Base-by-base conservation (phyloP, 2,797 vertebrate species). In the Eleutherodactylus coqui region DNA sequence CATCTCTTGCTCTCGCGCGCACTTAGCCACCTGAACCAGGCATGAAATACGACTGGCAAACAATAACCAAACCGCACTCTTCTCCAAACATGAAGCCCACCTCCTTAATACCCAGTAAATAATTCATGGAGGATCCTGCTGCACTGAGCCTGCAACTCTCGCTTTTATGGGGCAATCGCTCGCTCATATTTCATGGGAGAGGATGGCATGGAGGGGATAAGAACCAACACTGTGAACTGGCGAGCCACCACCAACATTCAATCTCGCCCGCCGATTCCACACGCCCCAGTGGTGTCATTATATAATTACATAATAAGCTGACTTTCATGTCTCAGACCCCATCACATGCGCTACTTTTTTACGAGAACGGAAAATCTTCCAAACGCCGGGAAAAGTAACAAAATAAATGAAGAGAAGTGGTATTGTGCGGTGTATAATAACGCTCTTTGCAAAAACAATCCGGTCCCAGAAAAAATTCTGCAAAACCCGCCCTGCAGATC, bases 21-120 rank as follows among this genome's bases (percentile, higher is more conserved):
- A 87, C 86, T 87, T 80, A 87, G 82, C 86, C 86, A 87, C 86
- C 86, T 87, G 86, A 87, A 87, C 86, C 81, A 72, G 27, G 41
- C 67, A 75, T 62, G 64, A 79, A 83, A 87, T 53, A 53, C 64
- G 60, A 19, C 36, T 41, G 41, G 70, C 81, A 51, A 53, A 78
- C 73, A 87, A 83, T 84, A 83, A 79, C 51, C 51, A 72, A 60
- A 73, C 62, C 80, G 41, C 75, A 43, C 62, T 77, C 73, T 36
- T 36, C 60, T 79, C 49, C 62, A 64, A 84, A 64, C 76, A 47
- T 24, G 21, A 53, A 53, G 34, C 82, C 76, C 86, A 55, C 86
- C 86, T 64, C 82, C 79, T 75, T 84, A 79, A 80, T 87, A 36
- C 75, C 67, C 51, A 21, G 67, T 87, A 80, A 87, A 87, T 87